phyloP scores from a whole-genome alignment of 2,888 invertebrate genomes.

The Megaustenia siamemsis region DNA sequence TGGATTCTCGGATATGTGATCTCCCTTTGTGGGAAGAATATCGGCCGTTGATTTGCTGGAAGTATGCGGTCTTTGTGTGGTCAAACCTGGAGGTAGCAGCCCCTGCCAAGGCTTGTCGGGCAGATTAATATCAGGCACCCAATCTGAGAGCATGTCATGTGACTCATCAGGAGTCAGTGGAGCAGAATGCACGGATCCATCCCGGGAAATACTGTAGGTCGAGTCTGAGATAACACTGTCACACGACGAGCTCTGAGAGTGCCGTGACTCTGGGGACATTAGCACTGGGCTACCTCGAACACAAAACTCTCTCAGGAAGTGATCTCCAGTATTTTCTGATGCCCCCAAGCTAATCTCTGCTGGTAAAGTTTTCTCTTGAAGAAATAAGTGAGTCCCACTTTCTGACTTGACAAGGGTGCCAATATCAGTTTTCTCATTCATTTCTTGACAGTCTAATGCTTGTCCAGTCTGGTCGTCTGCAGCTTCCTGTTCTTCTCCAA shows the following conservation, averaged over 20 bases:
- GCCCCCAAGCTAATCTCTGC: slow-evolving; percentile 34
- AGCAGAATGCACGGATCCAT: slow-evolving; percentile 48
- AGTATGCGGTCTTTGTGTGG: background rate
- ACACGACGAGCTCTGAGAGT: slow-evolving; percentile 68
- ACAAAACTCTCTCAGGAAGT: slow-evolving; percentile 59
- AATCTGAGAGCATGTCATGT: background rate
- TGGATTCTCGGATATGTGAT: background rate
- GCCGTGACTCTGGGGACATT: slow-evolving; percentile 69
- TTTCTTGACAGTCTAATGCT: background rate
- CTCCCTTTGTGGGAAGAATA: background rate
- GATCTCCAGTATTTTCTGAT: slow-evolving; percentile 24
- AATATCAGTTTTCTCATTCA: slow-evolving; percentile 43
- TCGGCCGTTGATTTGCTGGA: slow-evolving; percentile 40
- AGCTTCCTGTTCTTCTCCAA: slow-evolving; percentile 22
- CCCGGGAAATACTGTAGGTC: slow-evolving; percentile 58
- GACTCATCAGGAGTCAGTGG: slow-evolving; percentile 58
- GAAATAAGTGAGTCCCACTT: slow-evolving; percentile 74
- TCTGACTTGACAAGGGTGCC: slow-evolving; percentile 69
- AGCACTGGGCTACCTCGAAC: slow-evolving; percentile 68
- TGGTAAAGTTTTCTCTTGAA: slow-evolving; percentile 63
- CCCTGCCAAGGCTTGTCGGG: background rate
- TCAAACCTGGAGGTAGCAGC: background rate
- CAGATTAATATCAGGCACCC: slow-evolving; percentile 33
- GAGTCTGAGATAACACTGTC: slow-evolving; percentile 71
- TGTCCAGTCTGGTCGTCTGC: background rate